Conservation (phyloP, 2,113 vertebrate genomes). For the Oenanthe oenanthe region DNA sequence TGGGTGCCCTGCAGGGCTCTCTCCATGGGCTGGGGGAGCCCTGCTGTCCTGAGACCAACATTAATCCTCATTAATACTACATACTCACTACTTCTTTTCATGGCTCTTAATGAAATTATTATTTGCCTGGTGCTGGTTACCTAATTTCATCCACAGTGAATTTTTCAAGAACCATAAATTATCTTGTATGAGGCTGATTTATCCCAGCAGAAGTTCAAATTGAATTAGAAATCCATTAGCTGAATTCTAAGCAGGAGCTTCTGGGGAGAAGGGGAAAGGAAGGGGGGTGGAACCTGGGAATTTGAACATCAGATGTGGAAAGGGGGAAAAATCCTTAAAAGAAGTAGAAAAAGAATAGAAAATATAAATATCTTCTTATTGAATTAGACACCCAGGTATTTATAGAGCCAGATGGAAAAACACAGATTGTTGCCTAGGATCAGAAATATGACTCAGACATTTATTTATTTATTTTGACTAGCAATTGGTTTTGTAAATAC, state of each 20-base stretch:
- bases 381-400: slow-evolving; percentile 34
- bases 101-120: slow-evolving; percentile 18
- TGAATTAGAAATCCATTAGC: slow-evolving; percentile 72
- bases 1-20: not conserved
- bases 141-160: slow-evolving; percentile 50
- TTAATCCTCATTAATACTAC: not conserved
- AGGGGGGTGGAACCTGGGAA: not conserved
- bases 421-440: not conserved
- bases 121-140: slow-evolving; percentile 28
- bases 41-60: not conserved
- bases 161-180: slow-evolving; percentile 67
- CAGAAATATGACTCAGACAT: not conserved
- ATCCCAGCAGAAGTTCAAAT: slow-evolving; percentile 62
- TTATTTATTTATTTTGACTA: slow-evolving; percentile 35
- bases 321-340: not conserved
- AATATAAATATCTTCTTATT: slow-evolving; percentile 35
- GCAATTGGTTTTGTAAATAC: slow-evolving; percentile 19
- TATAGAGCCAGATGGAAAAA: slow-evolving; percentile 15
- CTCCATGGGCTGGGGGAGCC: not conserved
- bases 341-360: not conserved
- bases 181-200: slow-evolving; percentile 64
- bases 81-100: not conserved
- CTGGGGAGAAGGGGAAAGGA: not conserved
- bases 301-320: slow-evolving; percentile 24
- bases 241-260: slow-evolving; percentile 45